Conservation (phyloP, 92 coral and sea anemone species). For the Siderastrea radians region DNA sequence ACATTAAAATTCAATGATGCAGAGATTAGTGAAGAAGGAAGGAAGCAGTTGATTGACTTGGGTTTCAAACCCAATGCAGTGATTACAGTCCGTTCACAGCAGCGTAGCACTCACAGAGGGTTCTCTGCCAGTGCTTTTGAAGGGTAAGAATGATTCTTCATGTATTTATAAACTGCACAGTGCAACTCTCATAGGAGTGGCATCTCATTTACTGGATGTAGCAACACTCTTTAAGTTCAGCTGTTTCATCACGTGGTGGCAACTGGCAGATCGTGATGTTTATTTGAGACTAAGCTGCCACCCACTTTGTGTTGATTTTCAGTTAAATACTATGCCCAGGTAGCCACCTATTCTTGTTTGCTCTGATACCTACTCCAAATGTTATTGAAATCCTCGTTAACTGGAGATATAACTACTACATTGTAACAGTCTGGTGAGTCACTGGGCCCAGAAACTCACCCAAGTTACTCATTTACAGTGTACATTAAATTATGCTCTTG, state of each 20-base stretch:
- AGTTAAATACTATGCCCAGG: too few species aligned
- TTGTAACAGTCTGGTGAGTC: too few species aligned
- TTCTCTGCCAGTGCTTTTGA: neutral
- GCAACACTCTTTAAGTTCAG: too few species aligned
- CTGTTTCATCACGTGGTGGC: too few species aligned
- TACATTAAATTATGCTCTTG: neutral
- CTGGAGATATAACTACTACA: too few species aligned
- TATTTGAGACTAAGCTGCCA: too few species aligned
- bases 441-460: neutral
- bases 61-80: neutral
- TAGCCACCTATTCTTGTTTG: too few species aligned
- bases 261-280: too few species aligned
- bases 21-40: neutral
- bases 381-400: too few species aligned
- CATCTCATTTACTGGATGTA: too few species aligned
- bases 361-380: too few species aligned
- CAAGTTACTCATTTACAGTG: neutral
- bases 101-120: slow-evolving; percentile 12
- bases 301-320: too few species aligned
- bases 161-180: neutral
- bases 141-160: neutral
- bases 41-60: slow-evolving; percentile 9
- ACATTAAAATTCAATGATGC: neutral
- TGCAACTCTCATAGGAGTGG: neutral
- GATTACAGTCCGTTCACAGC: neutral